Evolutionary conservation across 2,113 vertebrate genomes (phyloP), one percentile per base, ranked within the genome.

Genomic region (Gallinago undulata): DNA sequence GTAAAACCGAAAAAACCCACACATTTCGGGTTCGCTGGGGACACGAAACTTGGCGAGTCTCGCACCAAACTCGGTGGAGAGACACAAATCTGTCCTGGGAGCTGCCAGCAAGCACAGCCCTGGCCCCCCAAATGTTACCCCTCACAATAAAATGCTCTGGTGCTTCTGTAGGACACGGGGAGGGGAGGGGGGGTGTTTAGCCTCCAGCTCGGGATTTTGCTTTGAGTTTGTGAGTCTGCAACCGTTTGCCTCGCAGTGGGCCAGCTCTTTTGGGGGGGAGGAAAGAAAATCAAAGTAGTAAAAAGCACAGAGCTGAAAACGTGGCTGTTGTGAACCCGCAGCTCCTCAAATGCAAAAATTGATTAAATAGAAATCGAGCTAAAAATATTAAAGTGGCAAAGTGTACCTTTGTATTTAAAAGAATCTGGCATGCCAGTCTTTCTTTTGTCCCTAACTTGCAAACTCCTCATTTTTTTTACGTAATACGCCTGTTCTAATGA

Each of bases 61-160:
- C 25, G 72, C 68, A 19, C 63, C 55, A 59, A 85, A 53, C 55
- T 19, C 30, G 0, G 51, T 27, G 67, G 59, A 83, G 59, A 83
- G 87, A 51, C 82, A 80, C 72, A 77, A 67, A 86, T 79, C 63
- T 86, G 55, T 22, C 59, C 87, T 8, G 41, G 76, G 76, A 90
- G 87, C 70, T 56, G 75, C 62, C 89, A 68, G 53, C 57, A 45
- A n/a, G 45, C 48, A 1, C 75, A 79, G 60, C 51, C 37, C 53
- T 1, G 11, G n/a, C 16, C 5, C 74, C 79, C 48, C 33, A 21
- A 27, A 88, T 53, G 30, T 21, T 64, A 31, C 0, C 0, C 53
- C 67, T 80, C 0, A 0, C 67, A 68, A 22, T 81, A 59, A 90
- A 93, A 90, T 0, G 2, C 72, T 90, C 83, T 11, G 57, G 19